Conservation (phyloP, 2,113 vertebrate species). For the Onychostoma macrolepis region DNA sequence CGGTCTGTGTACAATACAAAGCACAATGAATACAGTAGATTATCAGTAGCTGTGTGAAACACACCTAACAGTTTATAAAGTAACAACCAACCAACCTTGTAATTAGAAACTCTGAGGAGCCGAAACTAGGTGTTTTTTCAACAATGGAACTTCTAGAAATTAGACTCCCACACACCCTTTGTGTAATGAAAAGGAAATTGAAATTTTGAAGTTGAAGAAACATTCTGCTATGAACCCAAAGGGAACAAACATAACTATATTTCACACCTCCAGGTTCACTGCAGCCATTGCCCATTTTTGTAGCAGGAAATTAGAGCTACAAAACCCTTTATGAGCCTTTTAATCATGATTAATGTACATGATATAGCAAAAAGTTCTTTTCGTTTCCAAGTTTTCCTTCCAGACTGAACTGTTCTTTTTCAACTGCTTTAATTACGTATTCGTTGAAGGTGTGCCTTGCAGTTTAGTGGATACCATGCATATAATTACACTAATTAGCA, state of each 20-base stretch:
- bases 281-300: not conserved
- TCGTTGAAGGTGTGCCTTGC: conserved; percentile 71
- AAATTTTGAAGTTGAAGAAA: not conserved
- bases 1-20: not conserved
- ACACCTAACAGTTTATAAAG: not conserved
- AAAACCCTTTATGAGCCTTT: conserved; percentile 8
- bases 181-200: not conserved
- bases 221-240: not conserved
- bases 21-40: not conserved
- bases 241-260: conserved; percentile 4
- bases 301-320: conserved; percentile 6
- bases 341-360: conserved; percentile 24
- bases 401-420: not conserved
- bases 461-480: conserved; percentile 70
- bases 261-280: conserved; percentile 5
- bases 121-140: not conserved
- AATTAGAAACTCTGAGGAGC: not conserved
- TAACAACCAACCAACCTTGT: not conserved
- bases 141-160: not conserved
- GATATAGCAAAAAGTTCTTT: not conserved
- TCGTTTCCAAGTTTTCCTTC: not conserved
- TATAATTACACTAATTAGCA: conserved; percentile 75
- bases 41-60: not conserved
- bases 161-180: not conserved
- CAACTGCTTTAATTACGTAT: conserved; percentile 65